These are phyloP conservation scores for Drosophila prosaltans DNA, from an alignment of 1,140 invertebrate species.

Conservation along the genomic window DNA sequence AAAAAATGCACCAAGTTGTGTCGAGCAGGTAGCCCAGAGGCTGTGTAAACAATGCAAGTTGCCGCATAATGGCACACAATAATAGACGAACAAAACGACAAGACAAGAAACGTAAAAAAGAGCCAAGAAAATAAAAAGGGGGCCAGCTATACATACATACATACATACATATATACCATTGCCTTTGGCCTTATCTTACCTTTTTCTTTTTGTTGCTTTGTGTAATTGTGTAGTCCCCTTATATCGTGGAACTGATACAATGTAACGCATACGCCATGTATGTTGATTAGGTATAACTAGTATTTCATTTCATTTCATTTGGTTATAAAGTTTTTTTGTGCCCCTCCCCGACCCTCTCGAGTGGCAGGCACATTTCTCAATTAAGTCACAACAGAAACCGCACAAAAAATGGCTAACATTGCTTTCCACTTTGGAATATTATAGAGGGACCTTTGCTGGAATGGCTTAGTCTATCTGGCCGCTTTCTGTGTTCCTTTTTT, in stretches of 20 bases:
- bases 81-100: conserved; percentile 19
- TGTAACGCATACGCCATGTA: conserved; percentile 65
- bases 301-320: conserved; percentile 31
- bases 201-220: conserved; percentile 35
- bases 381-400: conserved; percentile 71
- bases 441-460: conserved; percentile 42
- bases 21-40: conserved; percentile 60
- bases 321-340: neutral
- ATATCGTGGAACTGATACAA: neutral
- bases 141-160: neutral
- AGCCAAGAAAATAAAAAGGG: conserved; percentile 25
- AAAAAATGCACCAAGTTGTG: conserved; percentile 70
- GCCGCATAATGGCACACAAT: conserved; percentile 68
- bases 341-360: neutral
- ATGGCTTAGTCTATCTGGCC: conserved; percentile 26
- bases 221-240: conserved; percentile 14
- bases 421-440: conserved; percentile 81
- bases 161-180: neutral
- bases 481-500: conserved; percentile 31
- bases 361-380: conserved; percentile 66
- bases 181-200: conserved; percentile 60
- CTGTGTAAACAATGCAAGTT: conserved; percentile 68
- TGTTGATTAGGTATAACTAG: conserved; percentile 52
- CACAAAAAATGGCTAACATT: conserved; percentile 54
- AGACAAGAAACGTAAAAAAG: conserved; percentile 32